Base-by-base conservation (phyloP, 2,888 invertebrate species). In the Xylophagus ater region DNA sequence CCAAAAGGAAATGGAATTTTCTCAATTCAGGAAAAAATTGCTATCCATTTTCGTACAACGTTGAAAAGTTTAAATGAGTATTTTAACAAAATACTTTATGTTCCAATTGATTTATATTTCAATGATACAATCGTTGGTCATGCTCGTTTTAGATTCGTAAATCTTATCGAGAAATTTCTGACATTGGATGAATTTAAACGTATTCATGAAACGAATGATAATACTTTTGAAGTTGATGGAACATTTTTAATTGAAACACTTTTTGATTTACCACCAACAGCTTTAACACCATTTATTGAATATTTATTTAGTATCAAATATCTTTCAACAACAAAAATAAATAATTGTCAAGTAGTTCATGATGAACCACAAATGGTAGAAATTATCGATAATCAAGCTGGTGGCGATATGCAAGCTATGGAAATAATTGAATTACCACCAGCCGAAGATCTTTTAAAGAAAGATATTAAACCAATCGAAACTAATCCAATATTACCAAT, bases 41-140 rank as follows among this genome's bases (percentile, higher is more conserved):
- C 63, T 3, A 48, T 71, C 19, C 60, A 60, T 34, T 65, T 71
- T 42, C 62, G 67, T 50, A 66, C 67, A 9, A 68, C 69, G 0
- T 45, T 68, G 8, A 45, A 47, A 14, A 56, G 61, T 18, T 51
- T 71, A 14, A 57, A 56, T n/a, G 53, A 61, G 17, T 71, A 70
- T n/a, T n/a, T n/a, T n/a, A n/a, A n/a, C n/a, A n/a, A n/a, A n/a
- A n/a, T n/a, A n/a, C n/a, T n/a, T n/a, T n/a, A n/a, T n/a, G n/a
- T n/a, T n/a, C n/a, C n/a, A n/a, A n/a, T n/a, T n/a, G n/a, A n/a
- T n/a, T n/a, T 71, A 24, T 66, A 62, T 47, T 51, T 55, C 35
- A 59, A 60, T 42, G 61, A 60, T 32, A 47, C 47, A 9, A 51
- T 59, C n/a, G 48, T 69, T 38, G 60, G 57, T 23, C 53, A 51